Conservation (phyloP, 2,888 invertebrate genomes). For the Drosophila mulleri region DNA sequence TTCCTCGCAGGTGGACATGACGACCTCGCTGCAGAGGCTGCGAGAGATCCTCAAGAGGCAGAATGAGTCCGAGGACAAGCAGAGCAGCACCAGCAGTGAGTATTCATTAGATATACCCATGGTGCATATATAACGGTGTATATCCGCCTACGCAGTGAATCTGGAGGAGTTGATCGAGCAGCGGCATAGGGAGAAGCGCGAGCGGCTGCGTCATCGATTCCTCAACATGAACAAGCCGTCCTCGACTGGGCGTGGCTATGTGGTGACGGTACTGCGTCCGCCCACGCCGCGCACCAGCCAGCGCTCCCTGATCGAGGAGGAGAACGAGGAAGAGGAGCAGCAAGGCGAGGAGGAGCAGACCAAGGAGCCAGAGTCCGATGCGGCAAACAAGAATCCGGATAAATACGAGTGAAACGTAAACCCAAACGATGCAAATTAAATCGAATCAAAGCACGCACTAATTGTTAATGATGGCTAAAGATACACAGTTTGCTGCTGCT, state of each 20-base stretch:
- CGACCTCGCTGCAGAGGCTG: conserved; percentile 11
- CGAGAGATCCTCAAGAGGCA: background rate
- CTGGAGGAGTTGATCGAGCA: conserved; percentile 68
- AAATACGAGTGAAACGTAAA: conserved; percentile 23
- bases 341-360: conserved; percentile 14
- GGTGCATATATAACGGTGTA: background rate
- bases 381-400: conserved; percentile 30
- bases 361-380: background rate
- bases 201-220: conserved; percentile 67
- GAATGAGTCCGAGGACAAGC: background rate
- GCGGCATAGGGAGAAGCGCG: conserved; percentile 63
- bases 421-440: background rate
- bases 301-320: background rate
- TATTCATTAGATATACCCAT: background rate
- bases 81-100: conserved; percentile 44
- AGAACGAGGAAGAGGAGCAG: conserved; percentile 14
- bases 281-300: conserved; percentile 40
- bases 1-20: background rate
- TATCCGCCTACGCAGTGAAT: conserved; percentile 42
- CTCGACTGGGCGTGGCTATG: conserved; percentile 38
- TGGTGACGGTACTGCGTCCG: conserved; percentile 57
- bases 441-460: conserved; percentile 14
- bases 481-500: conserved; percentile 15
- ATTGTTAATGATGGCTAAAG: conserved; percentile 59
- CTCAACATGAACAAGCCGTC: conserved; percentile 39